Percentiles rank a stretch among this genome's conserved stretches.
These are phyloP conservation scores for Lasiommata megera DNA, from an alignment of 2,888 invertebrate species.

Conservation along the genomic window DNA sequence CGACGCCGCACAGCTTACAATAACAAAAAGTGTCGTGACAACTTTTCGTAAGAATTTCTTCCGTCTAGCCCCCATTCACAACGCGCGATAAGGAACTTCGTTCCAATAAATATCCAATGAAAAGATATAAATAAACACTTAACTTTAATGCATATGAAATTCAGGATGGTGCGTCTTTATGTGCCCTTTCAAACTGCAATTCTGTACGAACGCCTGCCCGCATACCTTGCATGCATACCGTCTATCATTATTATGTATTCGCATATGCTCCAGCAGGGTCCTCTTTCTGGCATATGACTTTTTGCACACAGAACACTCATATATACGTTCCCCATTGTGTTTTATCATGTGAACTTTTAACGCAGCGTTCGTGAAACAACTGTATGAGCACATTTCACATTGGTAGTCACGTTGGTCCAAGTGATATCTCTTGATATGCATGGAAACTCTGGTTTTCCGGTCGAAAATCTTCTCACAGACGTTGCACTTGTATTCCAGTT, in stretches of 20 bases:
- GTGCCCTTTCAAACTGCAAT: conserved; percentile 40
- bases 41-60: no score
- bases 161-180: conserved; percentile 24
- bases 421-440: conserved; percentile 34
- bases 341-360: conserved; percentile 54
- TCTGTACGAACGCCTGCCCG: conserved; percentile 38
- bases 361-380: conserved; percentile 48
- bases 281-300: conserved; percentile 39
- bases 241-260: conserved; percentile 34
- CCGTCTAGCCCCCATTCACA: no score
- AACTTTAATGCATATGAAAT: not conserved
- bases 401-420: conserved; percentile 31
- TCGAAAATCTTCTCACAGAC: conserved; percentile 37
- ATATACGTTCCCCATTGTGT: conserved; percentile 50
- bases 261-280: conserved; percentile 37
- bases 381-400: conserved; percentile 40
- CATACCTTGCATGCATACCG: conserved; percentile 39
- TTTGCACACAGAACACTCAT: conserved; percentile 51
- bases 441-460: conserved; percentile 27
- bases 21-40: no score
- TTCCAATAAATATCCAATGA: no score
- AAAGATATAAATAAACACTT: no score
- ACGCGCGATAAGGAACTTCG: no score
- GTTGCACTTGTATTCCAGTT: conserved; percentile 30
- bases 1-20: no score